These are phyloP conservation scores for Didymodactylos carnosus DNA, from an alignment of 2,888 invertebrate species.

Conservation along the genomic window DNA sequence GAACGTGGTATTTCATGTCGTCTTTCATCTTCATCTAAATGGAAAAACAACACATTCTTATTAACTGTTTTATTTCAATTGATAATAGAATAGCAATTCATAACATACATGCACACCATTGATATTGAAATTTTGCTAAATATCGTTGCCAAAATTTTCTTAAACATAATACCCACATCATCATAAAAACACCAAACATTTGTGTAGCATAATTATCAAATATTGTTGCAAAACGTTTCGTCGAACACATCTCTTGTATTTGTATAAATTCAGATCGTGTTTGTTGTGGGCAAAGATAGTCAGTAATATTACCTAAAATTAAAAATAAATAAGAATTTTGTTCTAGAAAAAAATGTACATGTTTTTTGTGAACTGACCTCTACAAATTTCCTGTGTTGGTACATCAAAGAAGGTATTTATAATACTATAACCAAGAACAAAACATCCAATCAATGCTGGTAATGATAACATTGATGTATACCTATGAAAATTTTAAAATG, in stretches of 20 bases:
- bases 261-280: neutral
- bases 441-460: conserved; percentile 27
- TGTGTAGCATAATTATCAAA: neutral
- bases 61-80: too few species aligned
- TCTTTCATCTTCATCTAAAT: neutral
- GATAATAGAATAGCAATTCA: neutral
- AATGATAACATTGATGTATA: conserved; percentile 76
- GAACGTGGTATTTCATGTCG: neutral
- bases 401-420: conserved; percentile 23
- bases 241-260: neutral
- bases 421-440: conserved; percentile 29
- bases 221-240: neutral
- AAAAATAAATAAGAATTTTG: neutral
- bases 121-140: neutral
- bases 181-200: neutral
- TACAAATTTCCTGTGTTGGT: conserved; percentile 16
- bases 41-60: too few species aligned
- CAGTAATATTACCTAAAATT: neutral
- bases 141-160: neutral
- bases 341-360: neutral
- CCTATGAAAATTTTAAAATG: too few species aligned
- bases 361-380: neutral
- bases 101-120: neutral
- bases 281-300: neutral
- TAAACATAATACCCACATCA: neutral